Evolutionary conservation across 2,113 vertebrate genomes (phyloP), one percentile per base, ranked within the genome.

Genomic region (Melozone crissalis): DNA sequence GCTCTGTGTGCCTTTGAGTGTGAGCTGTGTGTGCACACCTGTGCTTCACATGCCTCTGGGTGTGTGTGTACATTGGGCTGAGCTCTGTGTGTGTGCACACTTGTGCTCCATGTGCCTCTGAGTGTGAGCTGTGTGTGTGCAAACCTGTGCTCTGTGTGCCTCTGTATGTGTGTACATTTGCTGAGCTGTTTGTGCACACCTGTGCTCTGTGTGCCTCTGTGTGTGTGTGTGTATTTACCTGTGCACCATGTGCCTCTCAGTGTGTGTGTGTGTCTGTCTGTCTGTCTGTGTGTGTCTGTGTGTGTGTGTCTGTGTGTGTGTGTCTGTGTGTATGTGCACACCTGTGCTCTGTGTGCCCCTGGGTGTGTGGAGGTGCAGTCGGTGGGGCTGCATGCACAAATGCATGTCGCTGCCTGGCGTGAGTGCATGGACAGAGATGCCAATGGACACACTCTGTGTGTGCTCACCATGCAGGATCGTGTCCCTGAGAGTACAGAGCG

Each of bases 401-500:
- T 16, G 5, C 1, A 1, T 12, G 23, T 33, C 44, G 17, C 74
- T 69, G 47, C 18, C 16, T 4, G 1, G 35, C 2, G 1, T 3
- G 21, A 74, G n/a, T 1, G 24, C 1, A 1, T 6, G 39, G 39
- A 41, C 33, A n/a, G 18, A 27, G 41, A 33, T 46, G 37, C 18
- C 44, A 66, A 5, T 5, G 18, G 4, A 49, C 11, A 55, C 47
- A 1, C 11, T 13, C 23, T 20, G 1, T 1, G 27, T 52, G 41
- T 24, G 46, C 0, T 46, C 75, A 43, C 31, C 49, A 7, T 3
- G 37, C 30, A 39, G 8, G 51, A 3, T 27, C 8, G 3, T 1
- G 8, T 54, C 43, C 39, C 21, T 22, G 2, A 13, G 69, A 10
- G 54, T 0, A 31, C 2, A 47, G 2, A 24, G 0, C 22, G 0